Percentiles rank a stretch among this genome's conserved stretches.
These are phyloP conservation scores for Dexiosoma caninum DNA, from an alignment of 2,888 invertebrate species.

Conservation along the genomic window DNA sequence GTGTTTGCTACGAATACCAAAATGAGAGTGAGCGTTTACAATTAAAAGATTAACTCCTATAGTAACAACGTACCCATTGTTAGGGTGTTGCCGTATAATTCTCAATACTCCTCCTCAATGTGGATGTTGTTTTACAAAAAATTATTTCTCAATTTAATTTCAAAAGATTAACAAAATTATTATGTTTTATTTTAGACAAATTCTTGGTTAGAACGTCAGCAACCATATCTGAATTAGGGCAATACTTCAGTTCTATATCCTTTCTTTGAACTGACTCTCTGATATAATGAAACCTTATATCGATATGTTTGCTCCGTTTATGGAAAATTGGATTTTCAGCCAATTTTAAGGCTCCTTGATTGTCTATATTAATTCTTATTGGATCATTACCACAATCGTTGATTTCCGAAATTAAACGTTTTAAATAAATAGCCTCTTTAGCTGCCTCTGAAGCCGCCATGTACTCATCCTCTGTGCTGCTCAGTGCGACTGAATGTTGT, in stretches of 20 bases:
- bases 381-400: not conserved
- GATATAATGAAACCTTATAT: not conserved
- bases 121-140: too few species aligned
- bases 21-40: too few species aligned
- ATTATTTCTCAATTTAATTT: too few species aligned
- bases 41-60: too few species aligned
- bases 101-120: too few species aligned
- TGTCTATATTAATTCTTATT: not conserved
- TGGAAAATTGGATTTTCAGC: slow-evolving; percentile 37
- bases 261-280: not conserved
- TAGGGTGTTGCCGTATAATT: too few species aligned
- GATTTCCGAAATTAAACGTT: not conserved
- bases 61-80: too few species aligned
- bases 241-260: not conserved
- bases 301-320: slow-evolving; percentile 41
- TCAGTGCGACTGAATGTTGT: not conserved
- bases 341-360: slow-evolving; percentile 16
- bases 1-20: too few species aligned
- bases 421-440: not conserved
- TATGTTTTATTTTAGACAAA: not conserved
- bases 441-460: not conserved
- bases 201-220: slow-evolving; percentile 53
- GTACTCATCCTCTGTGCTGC: not conserved
- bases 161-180: too few species aligned
- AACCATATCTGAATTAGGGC: not conserved